Conservation (phyloP, 2,797 vertebrate species). For the Mormyrus proboscirostris region DNA sequence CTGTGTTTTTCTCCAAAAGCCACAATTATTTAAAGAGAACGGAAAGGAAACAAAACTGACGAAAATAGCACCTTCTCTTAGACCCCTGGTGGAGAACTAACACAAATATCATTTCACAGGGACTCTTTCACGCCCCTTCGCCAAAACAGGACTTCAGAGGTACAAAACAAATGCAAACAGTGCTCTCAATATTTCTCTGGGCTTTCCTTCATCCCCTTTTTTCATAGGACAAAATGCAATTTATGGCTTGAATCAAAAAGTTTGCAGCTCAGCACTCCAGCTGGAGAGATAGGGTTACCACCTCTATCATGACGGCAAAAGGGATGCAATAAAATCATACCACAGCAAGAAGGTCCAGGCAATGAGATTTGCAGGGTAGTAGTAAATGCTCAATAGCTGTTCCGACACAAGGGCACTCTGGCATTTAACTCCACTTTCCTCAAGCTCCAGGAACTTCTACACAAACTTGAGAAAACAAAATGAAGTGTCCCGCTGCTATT, state of each 20-base stretch:
- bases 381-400: slow-evolving; percentile 57
- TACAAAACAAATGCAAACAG: slow-evolving; percentile 25
- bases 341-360: slow-evolving; percentile 42
- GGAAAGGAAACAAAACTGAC: neutral
- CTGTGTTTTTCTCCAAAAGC: neutral
- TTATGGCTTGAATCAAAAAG: slow-evolving; percentile 42
- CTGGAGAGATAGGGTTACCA: slow-evolving; percentile 51
- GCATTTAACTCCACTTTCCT: slow-evolving; percentile 44
- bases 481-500: slow-evolving; percentile 23
- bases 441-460: slow-evolving; percentile 28
- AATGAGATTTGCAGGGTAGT: slow-evolving; percentile 53
- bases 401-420: slow-evolving; percentile 44
- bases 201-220: slow-evolving; percentile 18
- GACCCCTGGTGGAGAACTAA: neutral
- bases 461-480: slow-evolving; percentile 14
- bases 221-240: slow-evolving; percentile 47
- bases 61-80: neutral
- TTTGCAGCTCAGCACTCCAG: slow-evolving; percentile 48
- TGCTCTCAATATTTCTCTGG: neutral
- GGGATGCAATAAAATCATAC: slow-evolving; percentile 59
- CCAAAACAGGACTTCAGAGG: slow-evolving; percentile 12
- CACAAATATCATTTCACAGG: neutral
- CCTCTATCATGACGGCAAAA: slow-evolving; percentile 49
- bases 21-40: neutral
- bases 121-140: neutral